A percentile compares a stretch with the other conserved stretches of the same genome.
Evolutionary conservation across 2,113 vertebrate species (phyloP).

Genomic region (Scomber scombrus): DNA sequence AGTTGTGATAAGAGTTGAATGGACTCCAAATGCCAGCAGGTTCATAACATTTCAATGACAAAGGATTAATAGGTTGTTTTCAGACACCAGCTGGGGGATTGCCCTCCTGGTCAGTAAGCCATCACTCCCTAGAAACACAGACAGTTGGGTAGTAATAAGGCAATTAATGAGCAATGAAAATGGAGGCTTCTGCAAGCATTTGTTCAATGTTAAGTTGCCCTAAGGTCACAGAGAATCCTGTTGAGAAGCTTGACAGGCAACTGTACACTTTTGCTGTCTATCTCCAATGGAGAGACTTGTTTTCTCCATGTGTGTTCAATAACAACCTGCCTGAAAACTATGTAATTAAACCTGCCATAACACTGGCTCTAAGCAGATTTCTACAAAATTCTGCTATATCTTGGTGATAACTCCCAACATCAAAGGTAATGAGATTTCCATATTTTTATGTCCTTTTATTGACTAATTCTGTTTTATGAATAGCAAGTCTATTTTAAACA

Average conservation of each 20-base stretch:
- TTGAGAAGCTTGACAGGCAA: conserved; percentile 6
- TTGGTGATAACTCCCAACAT: too few species aligned
- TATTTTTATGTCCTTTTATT: too few species aligned
- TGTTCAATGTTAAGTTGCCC: conserved; percentile 35
- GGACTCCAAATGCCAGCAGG: conserved; percentile 36
- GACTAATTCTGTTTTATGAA: too few species aligned
- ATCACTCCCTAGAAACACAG: conserved; percentile 76
- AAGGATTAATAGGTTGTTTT: conserved; percentile 81
- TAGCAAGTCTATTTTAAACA: too few species aligned
- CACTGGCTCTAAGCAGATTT: background rate
- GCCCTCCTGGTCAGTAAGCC: conserved; percentile 79
- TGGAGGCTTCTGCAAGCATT: conserved; percentile 61
- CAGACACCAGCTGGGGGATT: conserved; percentile 79
- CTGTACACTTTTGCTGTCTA: background rate
- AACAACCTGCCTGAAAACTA: background rate
- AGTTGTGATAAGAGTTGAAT: conserved; percentile 30
- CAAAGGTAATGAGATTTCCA: too few species aligned
- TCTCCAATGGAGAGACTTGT: conserved; percentile 8
- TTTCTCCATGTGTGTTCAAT: background rate
- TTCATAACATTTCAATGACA: conserved; percentile 48
- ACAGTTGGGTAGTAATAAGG: conserved; percentile 83
- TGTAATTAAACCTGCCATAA: conserved; percentile 19
- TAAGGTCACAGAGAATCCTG: conserved; percentile 46
- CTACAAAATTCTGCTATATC: background rate
- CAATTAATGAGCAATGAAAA: conserved; percentile 83